These are phyloP conservation scores for Pseudochaenichthys georgianus DNA, from an alignment of 2,797 vertebrate genomes.

Conservation along the genomic window DNA sequence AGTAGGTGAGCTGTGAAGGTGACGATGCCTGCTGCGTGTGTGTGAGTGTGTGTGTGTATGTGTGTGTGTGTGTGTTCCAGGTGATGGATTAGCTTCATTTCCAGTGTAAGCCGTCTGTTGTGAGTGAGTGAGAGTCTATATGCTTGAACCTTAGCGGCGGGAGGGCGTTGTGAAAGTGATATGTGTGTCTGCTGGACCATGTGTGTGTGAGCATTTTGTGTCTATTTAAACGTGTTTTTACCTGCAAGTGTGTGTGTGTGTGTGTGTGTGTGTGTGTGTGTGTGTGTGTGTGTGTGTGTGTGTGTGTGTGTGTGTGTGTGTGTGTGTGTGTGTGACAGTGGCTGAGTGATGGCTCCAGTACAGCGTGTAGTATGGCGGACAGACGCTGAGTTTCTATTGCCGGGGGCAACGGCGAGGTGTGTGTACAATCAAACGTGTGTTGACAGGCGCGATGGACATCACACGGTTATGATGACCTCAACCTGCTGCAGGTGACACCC, in stretches of 20 bases:
- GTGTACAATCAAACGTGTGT: conserved; percentile 86
- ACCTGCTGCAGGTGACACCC: conserved; percentile 68
- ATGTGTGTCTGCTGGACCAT: conserved; percentile 76
- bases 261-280: no score
- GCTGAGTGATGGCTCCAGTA: conserved; percentile 77
- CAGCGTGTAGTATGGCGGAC: conserved; percentile 63
- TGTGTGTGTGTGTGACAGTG: conserved; percentile 64
- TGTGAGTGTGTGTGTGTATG: conserved; percentile 49
- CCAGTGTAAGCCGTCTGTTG: conserved; percentile 78
- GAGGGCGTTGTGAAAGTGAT: conserved; percentile 72
- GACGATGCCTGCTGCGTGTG: conserved; percentile 59
- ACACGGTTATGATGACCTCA: conserved; percentile 75
- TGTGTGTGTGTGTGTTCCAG: conserved; percentile 59
- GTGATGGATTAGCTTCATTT: conserved; percentile 88
- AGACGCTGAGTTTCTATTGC: conserved; percentile 69
- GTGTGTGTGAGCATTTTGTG: conserved; percentile 46
- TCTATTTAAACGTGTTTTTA: no score
- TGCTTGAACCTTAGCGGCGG: conserved; percentile 76
- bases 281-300: no score
- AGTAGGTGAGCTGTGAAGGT: conserved; percentile 82
- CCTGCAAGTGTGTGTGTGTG: conserved; percentile 24
- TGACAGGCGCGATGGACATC: conserved; percentile 83
- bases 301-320: conserved; percentile 57
- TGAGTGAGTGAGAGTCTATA: conserved; percentile 64
- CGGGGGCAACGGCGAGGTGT: conserved; percentile 73